Evolutionary conservation across 1,140 invertebrate genomes (phyloP), one percentile per base, ranked within the genome.

Genomic region (Idris sp.): DNA sequence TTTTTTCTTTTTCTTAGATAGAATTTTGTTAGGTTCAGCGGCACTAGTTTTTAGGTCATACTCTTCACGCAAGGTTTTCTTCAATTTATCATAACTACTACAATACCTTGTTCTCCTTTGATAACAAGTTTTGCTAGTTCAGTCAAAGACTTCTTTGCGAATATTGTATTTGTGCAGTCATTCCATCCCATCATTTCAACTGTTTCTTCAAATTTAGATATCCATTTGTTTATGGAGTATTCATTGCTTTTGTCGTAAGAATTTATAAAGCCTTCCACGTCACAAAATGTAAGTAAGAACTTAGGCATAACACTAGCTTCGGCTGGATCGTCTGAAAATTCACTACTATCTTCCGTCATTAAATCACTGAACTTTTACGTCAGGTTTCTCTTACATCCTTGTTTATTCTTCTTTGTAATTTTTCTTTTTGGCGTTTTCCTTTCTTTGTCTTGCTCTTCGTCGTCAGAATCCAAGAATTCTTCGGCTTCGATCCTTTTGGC

Each of bases 271-370:
- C 28, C 28, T 31, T 31, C 28, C 4, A 31, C 8, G 13, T 43
- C 40, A 4, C 22, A n/a, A 43, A 43, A 43, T 13, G 2, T 43
- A n/a, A 43, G n/a, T 3, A 19, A n/a, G n/a, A n/a, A n/a, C n/a
- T n/a, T n/a, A n/a, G n/a, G n/a, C n/a, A n/a, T n/a, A n/a, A n/a
- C n/a, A n/a, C n/a, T n/a, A n/a, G n/a, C n/a, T n/a, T n/a, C n/a
- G n/a, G n/a, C n/a, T n/a, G n/a, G n/a, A n/a, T n/a, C n/a, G n/a
- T n/a, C n/a, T n/a, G n/a, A n/a, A n/a, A n/a, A n/a, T n/a, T n/a
- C n/a, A n/a, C n/a, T n/a, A n/a, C n/a, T n/a, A n/a, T n/a, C n/a
- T n/a, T n/a, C n/a, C n/a, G n/a, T n/a, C n/a, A n/a, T n/a, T n/a
- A n/a, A n/a, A n/a, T n/a, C n/a, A n/a, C n/a, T n/a, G n/a, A n/a